These are phyloP conservation scores for Sebastes aleutianus DNA, from an alignment of 2,797 vertebrate genomes.

Conservation along the genomic window DNA sequence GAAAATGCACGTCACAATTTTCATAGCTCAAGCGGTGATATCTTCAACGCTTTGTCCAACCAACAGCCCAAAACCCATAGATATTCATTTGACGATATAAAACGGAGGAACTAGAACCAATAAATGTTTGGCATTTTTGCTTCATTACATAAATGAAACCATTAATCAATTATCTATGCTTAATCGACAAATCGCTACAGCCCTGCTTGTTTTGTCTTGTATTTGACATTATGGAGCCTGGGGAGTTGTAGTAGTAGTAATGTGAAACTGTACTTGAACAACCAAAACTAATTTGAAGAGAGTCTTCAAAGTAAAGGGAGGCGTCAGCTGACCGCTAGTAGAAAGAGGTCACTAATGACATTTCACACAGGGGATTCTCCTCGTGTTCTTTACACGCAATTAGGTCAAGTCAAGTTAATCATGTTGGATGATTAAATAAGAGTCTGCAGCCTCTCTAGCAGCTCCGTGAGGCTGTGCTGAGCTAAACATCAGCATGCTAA, in stretches of 20 bases:
- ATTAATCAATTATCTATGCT: background rate
- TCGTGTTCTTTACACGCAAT: background rate
- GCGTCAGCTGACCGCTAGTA: background rate
- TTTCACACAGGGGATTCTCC: background rate
- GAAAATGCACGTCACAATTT: background rate
- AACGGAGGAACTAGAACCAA: background rate
- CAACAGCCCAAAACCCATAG: background rate
- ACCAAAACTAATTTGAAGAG: background rate
- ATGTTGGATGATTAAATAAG: background rate
- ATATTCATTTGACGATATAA: background rate
- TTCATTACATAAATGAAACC: background rate
- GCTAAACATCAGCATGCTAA: background rate
- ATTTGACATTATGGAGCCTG: background rate
- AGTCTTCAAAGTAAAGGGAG: background rate
- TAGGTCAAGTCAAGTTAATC: background rate
- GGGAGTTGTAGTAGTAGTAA: background rate
- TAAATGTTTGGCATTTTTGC: background rate
- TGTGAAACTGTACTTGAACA: background rate
- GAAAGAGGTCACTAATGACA: background rate
- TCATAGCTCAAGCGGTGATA: background rate
- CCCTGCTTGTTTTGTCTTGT: background rate
- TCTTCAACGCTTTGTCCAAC: background rate
- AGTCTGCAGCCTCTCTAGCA: background rate
- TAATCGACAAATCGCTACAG: background rate
- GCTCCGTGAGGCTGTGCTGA: background rate